These are phyloP conservation scores for Leptoclinus maculatus DNA, from an alignment of 2,797 vertebrate species.

Conservation along the genomic window DNA sequence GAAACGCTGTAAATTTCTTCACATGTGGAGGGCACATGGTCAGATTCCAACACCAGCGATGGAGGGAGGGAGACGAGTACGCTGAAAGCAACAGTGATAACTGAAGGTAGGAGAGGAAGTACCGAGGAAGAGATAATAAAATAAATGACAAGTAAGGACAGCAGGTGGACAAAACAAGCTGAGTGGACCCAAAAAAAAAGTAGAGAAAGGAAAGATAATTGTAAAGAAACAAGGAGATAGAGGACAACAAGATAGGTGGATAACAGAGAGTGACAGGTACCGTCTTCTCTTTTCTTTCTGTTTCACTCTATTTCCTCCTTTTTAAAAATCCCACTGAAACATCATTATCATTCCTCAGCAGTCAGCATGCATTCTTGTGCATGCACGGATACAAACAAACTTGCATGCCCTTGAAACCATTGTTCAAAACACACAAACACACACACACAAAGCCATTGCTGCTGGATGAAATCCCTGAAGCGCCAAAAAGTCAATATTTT, in stretches of 20 bases:
- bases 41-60: too few species aligned
- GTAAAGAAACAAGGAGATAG: slow-evolving; percentile 6
- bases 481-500: slow-evolving; percentile 14
- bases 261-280: slow-evolving; percentile 19
- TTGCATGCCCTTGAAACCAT: neutral
- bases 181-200: slow-evolving; percentile 20
- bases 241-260: slow-evolving; percentile 8
- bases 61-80: slow-evolving; percentile 21
- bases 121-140: slow-evolving; percentile 2
- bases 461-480: slow-evolving; percentile 17
- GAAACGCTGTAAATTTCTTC: too few species aligned
- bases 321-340: slow-evolving; percentile 13
- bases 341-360: slow-evolving; percentile 39
- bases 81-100: slow-evolving; percentile 37
- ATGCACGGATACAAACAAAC: slow-evolving; percentile 26
- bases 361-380: slow-evolving; percentile 27
- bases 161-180: slow-evolving; percentile 46
- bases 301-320: neutral
- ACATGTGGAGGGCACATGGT: too few species aligned
- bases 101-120: slow-evolving; percentile 14
- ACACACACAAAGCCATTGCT: neutral
- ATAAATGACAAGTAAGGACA: slow-evolving; percentile 36
- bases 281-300: slow-evolving; percentile 13
- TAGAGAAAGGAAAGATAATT: slow-evolving; percentile 8
- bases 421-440: slow-evolving; percentile 2